These are phyloP conservation scores for Arctia plantaginis DNA, from an alignment of 2,888 invertebrate genomes.

Conservation along the genomic window DNA sequence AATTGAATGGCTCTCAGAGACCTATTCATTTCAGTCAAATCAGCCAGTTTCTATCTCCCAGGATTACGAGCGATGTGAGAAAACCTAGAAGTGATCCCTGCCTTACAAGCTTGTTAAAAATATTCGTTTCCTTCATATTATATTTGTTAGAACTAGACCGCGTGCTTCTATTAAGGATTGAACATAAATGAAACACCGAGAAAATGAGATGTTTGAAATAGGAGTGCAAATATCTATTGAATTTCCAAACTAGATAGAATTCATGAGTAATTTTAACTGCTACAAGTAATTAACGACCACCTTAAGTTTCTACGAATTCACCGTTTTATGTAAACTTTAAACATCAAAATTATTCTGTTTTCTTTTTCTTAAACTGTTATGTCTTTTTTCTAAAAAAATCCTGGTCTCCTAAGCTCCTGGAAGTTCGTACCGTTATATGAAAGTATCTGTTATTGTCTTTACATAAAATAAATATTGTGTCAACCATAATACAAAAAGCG, in stretches of 20 bases:
- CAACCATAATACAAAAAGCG: neutral
- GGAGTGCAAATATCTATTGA: neutral
- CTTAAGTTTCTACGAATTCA: too few relatives aligned
- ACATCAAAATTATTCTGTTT: too few relatives aligned
- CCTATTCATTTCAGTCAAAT: conserved; percentile 28
- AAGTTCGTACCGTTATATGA: neutral
- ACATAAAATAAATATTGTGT: neutral
- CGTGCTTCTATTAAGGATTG: neutral
- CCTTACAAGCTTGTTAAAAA: conserved; percentile 16
- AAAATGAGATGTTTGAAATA: neutral
- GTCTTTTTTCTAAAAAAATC: too few relatives aligned
- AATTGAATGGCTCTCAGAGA: conserved; percentile 20
- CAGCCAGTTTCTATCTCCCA: conserved; percentile 14
- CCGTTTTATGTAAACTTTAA: too few relatives aligned
- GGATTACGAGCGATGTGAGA: conserved; percentile 22
- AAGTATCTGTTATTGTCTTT: neutral
- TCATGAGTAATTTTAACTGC: too few relatives aligned
- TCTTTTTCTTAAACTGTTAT: too few relatives aligned
- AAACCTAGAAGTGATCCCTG: conserved; percentile 18
- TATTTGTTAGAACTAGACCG: neutral
- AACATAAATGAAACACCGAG: neutral
- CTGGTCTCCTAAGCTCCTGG: neutral
- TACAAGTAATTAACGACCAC: too few relatives aligned
- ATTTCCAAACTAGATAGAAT: neutral
- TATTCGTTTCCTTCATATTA: conserved; percentile 5